These are phyloP conservation scores for Odontocolon sp. DNA, from an alignment of 2,888 invertebrate species.

Conservation along the genomic window DNA sequence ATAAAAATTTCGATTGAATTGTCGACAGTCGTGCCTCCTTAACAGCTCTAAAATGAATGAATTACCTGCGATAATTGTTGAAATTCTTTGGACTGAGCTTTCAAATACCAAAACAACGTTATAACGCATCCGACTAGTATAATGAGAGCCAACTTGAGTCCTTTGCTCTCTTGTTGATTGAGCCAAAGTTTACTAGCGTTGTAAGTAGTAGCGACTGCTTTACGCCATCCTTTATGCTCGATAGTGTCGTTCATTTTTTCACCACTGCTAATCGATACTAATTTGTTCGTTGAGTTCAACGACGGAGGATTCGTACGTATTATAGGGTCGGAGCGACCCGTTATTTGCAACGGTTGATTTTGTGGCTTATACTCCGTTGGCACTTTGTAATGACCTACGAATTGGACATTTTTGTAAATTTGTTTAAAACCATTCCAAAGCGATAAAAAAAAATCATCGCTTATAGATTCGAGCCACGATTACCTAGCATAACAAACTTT, in stretches of 20 bases:
- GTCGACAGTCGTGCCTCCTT: too few relatives aligned
- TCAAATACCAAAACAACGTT: too few relatives aligned
- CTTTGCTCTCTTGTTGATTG: constrained; percentile 89
- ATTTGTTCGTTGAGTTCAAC: constrained; percentile 64
- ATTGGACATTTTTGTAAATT: too few relatives aligned
- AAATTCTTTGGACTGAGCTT: constrained; percentile 85
- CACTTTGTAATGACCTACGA: constrained; percentile 75
- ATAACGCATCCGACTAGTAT: constrained; percentile 86
- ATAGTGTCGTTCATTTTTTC: constrained; percentile 60
- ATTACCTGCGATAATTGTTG: constrained; percentile 78
- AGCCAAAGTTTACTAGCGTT: constrained; percentile 83
- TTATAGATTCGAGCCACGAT: too few relatives aligned
- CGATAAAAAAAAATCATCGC: background rate
- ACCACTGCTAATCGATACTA: constrained; percentile 51
- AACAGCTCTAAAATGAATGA: background rate
- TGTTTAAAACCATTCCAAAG: background rate
- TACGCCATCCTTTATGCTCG: constrained; percentile 67
- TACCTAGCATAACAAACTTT: constrained; percentile 72
- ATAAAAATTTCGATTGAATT: too few relatives aligned
- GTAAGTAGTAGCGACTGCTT: constrained; percentile 64
- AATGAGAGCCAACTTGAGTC: constrained; percentile 86
- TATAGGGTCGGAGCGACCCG: constrained; percentile 77
- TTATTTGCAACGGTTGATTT: constrained; percentile 76
- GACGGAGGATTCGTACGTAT: constrained; percentile 65
- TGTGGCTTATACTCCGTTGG: constrained; percentile 75